phyloP scores from a whole-genome alignment of 2,888 invertebrate genomes.

The Cantharis lateralis region DNA sequence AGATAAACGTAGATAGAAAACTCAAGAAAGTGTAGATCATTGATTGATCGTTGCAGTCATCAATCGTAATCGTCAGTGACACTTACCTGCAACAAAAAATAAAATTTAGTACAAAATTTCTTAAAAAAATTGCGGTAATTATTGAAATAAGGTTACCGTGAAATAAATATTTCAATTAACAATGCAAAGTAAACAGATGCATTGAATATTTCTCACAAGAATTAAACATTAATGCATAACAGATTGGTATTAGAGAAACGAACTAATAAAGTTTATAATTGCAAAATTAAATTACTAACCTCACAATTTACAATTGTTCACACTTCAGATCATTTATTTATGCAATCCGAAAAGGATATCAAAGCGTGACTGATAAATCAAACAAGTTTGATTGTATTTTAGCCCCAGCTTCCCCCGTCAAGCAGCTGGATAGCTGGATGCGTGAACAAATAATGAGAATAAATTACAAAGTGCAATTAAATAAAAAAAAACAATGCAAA shows the following conservation, averaged over 20 bases:
- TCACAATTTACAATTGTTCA: background rate
- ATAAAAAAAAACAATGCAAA: background rate
- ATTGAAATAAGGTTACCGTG: background rate
- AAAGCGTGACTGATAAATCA: background rate
- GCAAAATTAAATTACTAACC: background rate
- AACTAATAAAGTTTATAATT: background rate
- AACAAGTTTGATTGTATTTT: background rate
- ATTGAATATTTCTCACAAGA: background rate
- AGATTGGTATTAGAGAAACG: background rate
- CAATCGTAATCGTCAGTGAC: background rate
- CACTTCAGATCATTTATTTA: background rate
- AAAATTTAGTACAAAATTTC: background rate
- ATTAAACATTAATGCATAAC: background rate
- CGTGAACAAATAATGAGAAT: background rate
- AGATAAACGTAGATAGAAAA: background rate
- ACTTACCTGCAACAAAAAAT: background rate
- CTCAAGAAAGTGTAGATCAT: background rate
- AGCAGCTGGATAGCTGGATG: background rate
- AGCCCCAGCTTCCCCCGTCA: background rate
- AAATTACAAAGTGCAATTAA: background rate
- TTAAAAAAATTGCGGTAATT: background rate
- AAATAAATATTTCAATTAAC: background rate
- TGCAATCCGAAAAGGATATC: background rate
- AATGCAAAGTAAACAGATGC: background rate
- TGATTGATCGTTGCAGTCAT: background rate